phyloP scores from a whole-genome alignment of 1,140 invertebrate species.

The Monomorium pharaonis region DNA sequence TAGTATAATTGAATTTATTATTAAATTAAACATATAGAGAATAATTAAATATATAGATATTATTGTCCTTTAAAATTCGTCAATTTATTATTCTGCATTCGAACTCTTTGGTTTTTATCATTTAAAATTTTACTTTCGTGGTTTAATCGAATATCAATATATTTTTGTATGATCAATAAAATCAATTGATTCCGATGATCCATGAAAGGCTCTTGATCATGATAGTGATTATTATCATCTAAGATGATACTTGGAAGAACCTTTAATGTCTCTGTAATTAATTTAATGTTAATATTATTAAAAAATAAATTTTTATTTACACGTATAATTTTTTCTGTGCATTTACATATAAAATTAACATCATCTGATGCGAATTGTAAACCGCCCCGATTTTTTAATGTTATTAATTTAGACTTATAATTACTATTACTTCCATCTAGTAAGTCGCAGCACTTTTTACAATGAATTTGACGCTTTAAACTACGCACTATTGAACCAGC shows the following conservation, averaged over 20 bases:
- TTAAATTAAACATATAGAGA: too few relatives aligned
- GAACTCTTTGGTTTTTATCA: background rate
- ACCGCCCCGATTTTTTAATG: slow-evolving; percentile 8
- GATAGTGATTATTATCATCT: background rate
- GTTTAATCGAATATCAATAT: slow-evolving; percentile 13
- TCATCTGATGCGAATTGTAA: background rate
- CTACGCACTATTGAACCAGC: background rate
- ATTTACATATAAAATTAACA: background rate
- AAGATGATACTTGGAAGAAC: slow-evolving; percentile 3
- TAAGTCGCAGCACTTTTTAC: background rate
- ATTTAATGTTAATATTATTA: background rate
- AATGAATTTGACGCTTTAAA: background rate
- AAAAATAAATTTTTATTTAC: background rate
- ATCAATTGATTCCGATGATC: background rate
- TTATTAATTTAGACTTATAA: background rate
- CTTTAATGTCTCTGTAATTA: background rate
- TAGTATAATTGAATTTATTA: too few relatives aligned
- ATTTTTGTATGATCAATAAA: slow-evolving; percentile 2
- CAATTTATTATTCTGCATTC: background rate
- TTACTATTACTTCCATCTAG: background rate
- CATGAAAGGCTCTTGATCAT: background rate
- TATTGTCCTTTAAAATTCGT: background rate
- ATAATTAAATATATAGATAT: too few relatives aligned
- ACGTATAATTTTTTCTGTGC: slow-evolving; percentile 10
- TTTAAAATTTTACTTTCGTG: background rate